A percentile compares a stretch with the other conserved stretches of the same genome.
Evolutionary conservation across 2,888 invertebrate genomes (phyloP).

Genomic region (Lacanobia oleracea): DNA sequence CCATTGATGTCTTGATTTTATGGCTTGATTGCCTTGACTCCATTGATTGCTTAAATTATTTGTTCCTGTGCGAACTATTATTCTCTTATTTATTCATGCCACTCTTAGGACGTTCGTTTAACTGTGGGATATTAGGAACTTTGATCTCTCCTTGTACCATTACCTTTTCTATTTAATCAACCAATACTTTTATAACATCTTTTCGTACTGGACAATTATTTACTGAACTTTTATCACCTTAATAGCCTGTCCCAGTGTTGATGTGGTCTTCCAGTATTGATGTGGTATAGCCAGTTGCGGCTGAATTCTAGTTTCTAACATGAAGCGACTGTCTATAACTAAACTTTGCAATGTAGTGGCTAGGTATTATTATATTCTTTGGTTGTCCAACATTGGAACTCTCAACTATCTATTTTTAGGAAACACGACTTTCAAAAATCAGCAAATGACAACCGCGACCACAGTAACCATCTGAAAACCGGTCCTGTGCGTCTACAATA

Average conservation of each 20-base stretch:
- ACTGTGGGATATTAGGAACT: neutral
- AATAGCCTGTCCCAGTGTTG: too few relatives aligned
- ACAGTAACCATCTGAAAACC: neutral
- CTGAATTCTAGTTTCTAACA: too few relatives aligned
- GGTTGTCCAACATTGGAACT: neutral
- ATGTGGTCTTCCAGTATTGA: neutral
- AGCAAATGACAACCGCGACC: neutral
- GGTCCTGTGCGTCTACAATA: too few relatives aligned
- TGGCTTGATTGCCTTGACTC: neutral
- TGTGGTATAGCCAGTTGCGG: neutral
- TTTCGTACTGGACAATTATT: neutral
- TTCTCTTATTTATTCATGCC: too few relatives aligned
- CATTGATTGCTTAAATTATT: constrained; percentile 3
- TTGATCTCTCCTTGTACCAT: neutral
- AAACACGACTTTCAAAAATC: neutral
- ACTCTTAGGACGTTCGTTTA: neutral
- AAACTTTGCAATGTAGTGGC: neutral
- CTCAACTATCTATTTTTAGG: neutral
- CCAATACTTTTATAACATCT: neutral
- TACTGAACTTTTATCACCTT: too few relatives aligned
- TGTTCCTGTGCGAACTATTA: neutral
- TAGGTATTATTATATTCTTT: neutral
- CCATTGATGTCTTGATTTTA: constrained; percentile 10
- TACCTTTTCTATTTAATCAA: neutral
- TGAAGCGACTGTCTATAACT: neutral